A percentile compares a stretch with the other conserved stretches of the same genome.
These are phyloP conservation scores for Hyperopisus bebe DNA, from an alignment of 2,113 vertebrate species.

Conservation along the genomic window DNA sequence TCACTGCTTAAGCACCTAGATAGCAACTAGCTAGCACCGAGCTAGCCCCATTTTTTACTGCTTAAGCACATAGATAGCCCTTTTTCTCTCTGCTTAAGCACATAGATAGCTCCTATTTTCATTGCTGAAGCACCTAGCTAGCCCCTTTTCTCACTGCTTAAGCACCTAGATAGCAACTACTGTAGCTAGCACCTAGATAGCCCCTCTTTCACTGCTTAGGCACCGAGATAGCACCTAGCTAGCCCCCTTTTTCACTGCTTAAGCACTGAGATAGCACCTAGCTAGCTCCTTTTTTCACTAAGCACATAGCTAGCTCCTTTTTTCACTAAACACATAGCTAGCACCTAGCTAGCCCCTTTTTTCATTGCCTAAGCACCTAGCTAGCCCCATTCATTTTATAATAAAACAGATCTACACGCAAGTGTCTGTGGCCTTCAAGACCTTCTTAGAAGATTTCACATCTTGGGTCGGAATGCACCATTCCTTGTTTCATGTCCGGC, in stretches of 20 bases:
- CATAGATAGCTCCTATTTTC: too few species aligned
- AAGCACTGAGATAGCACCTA: neutral
- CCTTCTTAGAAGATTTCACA: constrained; percentile 6
- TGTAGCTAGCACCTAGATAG: too few species aligned
- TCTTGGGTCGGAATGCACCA: constrained; percentile 16
- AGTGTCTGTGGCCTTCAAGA: neutral
- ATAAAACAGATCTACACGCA: neutral
- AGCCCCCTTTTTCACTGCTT: neutral
- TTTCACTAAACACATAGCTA: too few species aligned
- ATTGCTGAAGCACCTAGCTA: neutral
- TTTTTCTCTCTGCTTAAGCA: too few species aligned
- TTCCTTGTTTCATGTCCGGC: constrained; percentile 38
- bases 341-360: neutral
- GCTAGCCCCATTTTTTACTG: too few species aligned
- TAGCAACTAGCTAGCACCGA: too few species aligned
- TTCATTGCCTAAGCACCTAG: neutral
- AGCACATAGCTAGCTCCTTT: neutral
- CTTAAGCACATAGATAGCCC: too few species aligned
- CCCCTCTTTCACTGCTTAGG: too few species aligned
- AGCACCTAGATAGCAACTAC: too few species aligned
- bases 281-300: neutral
- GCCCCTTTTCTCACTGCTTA: too few species aligned
- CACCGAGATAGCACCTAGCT: neutral
- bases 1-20: too few species aligned
- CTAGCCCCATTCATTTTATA: neutral